These are phyloP conservation scores for Coptotermes formosanus DNA, from an alignment of 1,140 invertebrate genomes.

Conservation along the genomic window DNA sequence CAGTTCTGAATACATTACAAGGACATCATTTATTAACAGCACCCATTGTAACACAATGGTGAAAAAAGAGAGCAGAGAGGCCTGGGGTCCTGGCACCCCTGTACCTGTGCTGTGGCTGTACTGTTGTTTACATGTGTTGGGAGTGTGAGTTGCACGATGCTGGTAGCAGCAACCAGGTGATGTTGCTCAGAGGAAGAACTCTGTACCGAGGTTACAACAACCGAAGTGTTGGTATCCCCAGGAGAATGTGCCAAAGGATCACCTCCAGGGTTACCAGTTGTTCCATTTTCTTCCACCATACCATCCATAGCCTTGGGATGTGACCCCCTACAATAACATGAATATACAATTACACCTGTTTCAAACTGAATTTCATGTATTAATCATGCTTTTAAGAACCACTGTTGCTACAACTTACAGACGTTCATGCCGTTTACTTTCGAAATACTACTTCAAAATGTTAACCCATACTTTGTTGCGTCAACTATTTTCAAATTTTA, in stretches of 20 bases:
- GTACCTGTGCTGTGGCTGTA: conserved; percentile 62
- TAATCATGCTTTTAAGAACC: neutral
- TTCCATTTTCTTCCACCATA: conserved; percentile 85
- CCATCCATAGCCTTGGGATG: conserved; percentile 71
- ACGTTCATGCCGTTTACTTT: neutral
- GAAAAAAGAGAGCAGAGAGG: neutral
- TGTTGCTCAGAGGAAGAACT: conserved; percentile 52
- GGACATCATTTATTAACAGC: conserved; percentile 9
- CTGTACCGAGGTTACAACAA: conserved; percentile 46
- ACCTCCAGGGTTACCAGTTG: conserved; percentile 60
- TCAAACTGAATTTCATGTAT: neutral
- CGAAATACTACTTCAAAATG: neutral
- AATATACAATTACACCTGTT: neutral
- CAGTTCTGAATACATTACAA: neutral
- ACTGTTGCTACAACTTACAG: neutral
- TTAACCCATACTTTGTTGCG: neutral
- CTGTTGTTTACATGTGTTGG: conserved; percentile 53
- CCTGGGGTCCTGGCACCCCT: conserved; percentile 44
- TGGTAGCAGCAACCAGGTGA: conserved; percentile 66
- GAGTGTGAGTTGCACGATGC: conserved; percentile 79
- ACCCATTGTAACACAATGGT: neutral
- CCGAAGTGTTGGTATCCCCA: conserved; percentile 32
- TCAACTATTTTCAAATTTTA: neutral
- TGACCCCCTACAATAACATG: conserved; percentile 49
- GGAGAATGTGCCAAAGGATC: conserved; percentile 51